Evolutionary conservation across 2,797 vertebrate species (phyloP).

Genomic region (Hypotaenidia philippensis): DNA sequence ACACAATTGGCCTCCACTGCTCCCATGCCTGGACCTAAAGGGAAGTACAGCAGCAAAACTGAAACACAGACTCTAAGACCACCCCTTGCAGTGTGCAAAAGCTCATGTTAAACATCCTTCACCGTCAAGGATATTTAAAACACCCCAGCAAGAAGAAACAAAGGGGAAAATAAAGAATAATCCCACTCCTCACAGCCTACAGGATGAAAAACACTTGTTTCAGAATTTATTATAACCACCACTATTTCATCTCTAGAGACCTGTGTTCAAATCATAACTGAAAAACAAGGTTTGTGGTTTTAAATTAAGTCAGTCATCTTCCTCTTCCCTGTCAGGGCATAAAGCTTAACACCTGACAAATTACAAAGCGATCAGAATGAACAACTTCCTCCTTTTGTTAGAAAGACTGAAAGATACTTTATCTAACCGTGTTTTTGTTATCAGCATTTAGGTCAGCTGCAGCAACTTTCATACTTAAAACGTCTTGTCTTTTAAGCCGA

Average conservation of each 20-base stretch:
- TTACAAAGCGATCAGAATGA: neutral
- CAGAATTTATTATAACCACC: neutral
- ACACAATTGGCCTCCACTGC: neutral
- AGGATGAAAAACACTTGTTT: neutral
- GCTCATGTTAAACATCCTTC: neutral
- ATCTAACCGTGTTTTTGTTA: neutral
- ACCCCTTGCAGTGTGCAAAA: neutral
- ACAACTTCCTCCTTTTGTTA: neutral
- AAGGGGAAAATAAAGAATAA: neutral
- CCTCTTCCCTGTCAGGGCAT: neutral
- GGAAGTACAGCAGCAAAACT: neutral
- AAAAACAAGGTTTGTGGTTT: neutral
- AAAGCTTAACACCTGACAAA: neutral
- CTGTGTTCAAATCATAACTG: neutral
- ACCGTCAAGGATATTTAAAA: neutral
- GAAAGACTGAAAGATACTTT: neutral
- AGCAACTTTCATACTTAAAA: neutral
- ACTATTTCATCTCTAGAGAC: neutral
- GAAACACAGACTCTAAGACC: neutral
- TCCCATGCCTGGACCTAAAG: neutral
- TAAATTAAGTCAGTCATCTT: neutral
- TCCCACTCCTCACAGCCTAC: neutral
- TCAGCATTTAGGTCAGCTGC: neutral
- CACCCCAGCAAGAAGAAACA: neutral
- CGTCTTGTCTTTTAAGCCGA: neutral